Base-by-base conservation (phyloP, 2,797 vertebrate species). In the Arnoldichthys spilopterus region DNA sequence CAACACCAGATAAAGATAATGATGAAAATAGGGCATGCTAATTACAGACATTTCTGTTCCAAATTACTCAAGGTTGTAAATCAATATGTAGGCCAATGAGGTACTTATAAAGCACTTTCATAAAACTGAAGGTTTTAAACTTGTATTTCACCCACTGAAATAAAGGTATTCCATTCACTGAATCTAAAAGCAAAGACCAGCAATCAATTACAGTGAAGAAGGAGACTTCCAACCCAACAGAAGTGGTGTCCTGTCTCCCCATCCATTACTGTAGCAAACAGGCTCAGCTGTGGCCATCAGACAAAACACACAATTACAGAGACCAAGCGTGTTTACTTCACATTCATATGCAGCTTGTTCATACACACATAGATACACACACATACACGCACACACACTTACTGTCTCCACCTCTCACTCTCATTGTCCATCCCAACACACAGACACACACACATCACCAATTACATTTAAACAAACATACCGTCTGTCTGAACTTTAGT, bases 291-390 rank as follows among this genome's bases (percentile, higher is more conserved):
- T 83, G 86, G 91, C 87, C 89, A 89, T 89, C 89, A 89, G 88
- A 86, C 89, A 91, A 91, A 88, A 89, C 90, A 91, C 89, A 93
- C 92, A 94, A 93, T 93, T 93, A 94, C 90, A 91, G 86, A 87
- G 89, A 82, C 88, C 76, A 86, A 86, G 89, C 89, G 89, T 92
- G 78, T 90, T 89, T 90, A 85, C 87, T 90, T 30, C 56, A 89
- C 88, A 91, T 91, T 92, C 90, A 93, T 91, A 92, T 92, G 88
- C 92, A 90, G 87, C 90, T 84, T 83, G 74, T 88, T 91, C 85
- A 86, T 84, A 85, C 85, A 91, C 66, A 78, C 53, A 56, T 22
- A 66, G 43, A 11, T 89, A 68, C 81, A 81, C 87, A 90, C 85
- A 83, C 79, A 82, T 82, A 90, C 45, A 49, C 43, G 30, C 45